Evolutionary conservation across 2,113 vertebrate genomes (phyloP), one percentile per base, ranked within the genome.

Genomic region (Desmodus rotundus): DNA sequence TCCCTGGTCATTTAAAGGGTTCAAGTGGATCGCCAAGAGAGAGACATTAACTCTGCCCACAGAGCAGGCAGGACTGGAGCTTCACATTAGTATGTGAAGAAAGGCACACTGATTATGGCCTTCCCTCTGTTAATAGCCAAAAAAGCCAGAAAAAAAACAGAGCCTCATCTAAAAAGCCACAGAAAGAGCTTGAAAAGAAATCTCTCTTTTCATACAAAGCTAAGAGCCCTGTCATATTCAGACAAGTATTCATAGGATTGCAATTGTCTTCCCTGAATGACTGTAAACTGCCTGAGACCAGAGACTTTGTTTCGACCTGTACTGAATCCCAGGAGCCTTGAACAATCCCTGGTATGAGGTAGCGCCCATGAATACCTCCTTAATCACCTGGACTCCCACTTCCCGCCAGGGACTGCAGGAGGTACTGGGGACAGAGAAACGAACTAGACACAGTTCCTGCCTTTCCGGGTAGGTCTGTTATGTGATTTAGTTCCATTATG

Each of bases 181-280:
- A 16, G 47, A 63, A 90, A 83, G 61, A 76, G n/a, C 63, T 70
- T 63, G 67, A 36, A 87, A 50, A 36, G n/a, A 31, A 89, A 84
- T 2, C 11, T 22, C 56, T 20, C 31, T 41, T 87, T 85, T 41
- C 50, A 52, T 1, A 45, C 16, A 50, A 45, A 14, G 56, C 16
- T 43, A 78, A 14, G 19, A 63, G 38, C 65, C 26, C n/a, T 14
- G 3, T 45, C 38, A 17, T 17, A 83, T 26, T 82, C 74, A n/a
- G 33, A 3, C 5, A 9, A 26, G 15, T 31, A 16, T 26, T 17
- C 10, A 4, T 19, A 50, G 7, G 31, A 31, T 0, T 16, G 36
- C 16, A 19, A 1, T 9, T 24, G 4, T 78, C 33, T 38, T 16
- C 22, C 45, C 9, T 0, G 1, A 38, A 4, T 0, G 13, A 45